These are phyloP conservation scores for Archaeoteleia sp. DNA, from an alignment of 2,888 invertebrate species.

Conservation along the genomic window DNA sequence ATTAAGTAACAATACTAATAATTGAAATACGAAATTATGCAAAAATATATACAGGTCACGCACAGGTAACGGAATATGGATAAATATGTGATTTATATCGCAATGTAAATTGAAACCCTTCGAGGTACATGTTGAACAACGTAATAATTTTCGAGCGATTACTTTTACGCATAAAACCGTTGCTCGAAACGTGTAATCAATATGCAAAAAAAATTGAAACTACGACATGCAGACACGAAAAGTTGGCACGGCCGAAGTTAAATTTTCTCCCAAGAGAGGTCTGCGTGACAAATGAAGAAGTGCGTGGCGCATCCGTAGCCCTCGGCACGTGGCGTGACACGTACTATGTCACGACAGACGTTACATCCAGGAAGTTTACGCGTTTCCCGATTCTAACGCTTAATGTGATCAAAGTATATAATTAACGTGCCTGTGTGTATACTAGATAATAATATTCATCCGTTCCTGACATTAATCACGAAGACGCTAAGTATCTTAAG, in stretches of 20 bases:
- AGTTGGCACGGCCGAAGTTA: neutral
- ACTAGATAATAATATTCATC: slow-evolving; percentile 3
- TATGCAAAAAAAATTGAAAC: slow-evolving; percentile 1
- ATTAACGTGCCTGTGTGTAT: neutral
- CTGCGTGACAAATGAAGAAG: slow-evolving; percentile 18
- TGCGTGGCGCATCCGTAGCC: slow-evolving; percentile 13
- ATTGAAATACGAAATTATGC: too few species aligned
- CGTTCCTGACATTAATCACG: neutral
- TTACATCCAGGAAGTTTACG: slow-evolving; percentile 5
- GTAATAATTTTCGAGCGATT: slow-evolving; percentile 1
- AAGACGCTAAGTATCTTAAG: neutral
- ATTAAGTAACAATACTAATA: too few species aligned
- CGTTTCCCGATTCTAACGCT: slow-evolving; percentile 4
- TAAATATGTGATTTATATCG: too few species aligned
- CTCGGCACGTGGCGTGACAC: slow-evolving; percentile 16
- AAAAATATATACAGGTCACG: too few species aligned
- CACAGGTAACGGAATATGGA: too few species aligned
- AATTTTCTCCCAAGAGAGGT: neutral
- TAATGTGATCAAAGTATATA: neutral
- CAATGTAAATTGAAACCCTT: neutral
- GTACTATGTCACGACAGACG: slow-evolving; percentile 3
- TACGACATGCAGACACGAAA: slow-evolving; percentile 9
- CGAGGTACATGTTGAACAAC: neutral
- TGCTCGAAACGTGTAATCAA: neutral
- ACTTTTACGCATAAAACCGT: neutral